Conservation (phyloP, 2,113 vertebrate genomes). For the Phaethornis superciliosus region DNA sequence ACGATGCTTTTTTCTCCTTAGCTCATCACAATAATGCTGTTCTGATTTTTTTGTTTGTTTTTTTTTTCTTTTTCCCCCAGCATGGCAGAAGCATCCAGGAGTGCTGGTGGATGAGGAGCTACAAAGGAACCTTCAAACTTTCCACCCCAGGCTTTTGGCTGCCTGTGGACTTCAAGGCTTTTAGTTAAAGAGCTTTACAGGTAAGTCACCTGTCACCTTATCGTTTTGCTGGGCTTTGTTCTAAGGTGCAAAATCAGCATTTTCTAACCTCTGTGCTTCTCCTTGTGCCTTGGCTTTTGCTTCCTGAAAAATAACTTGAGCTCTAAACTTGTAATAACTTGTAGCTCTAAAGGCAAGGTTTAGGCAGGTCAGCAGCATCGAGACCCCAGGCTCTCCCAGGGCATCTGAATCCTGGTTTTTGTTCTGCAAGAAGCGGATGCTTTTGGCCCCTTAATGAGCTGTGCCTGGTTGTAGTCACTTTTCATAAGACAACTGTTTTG, state of each 20-base stretch:
- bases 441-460: not conserved
- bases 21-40: not conserved
- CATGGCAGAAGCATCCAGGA: not conserved
- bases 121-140: not conserved
- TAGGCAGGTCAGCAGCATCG: not conserved
- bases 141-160: not conserved
- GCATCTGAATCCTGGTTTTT: not conserved
- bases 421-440: not conserved
- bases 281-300: not conserved
- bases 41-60: not conserved
- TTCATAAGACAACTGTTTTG: not conserved
- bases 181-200: not conserved
- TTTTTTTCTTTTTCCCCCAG: not conserved
- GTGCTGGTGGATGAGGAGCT: not conserved
- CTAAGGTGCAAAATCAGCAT: not conserved
- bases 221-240: not conserved
- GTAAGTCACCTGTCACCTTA: constrained; percentile 4
- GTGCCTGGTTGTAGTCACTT: not conserved
- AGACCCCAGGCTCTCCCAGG: fast-evolving
- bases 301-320: not conserved
- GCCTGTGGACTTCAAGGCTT: not conserved
- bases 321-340: too few species aligned
- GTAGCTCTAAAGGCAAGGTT: not conserved
- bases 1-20: not conserved
- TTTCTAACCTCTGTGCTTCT: not conserved